Evolutionary conservation across 2,888 invertebrate species (phyloP), one percentile per base, ranked within the genome.

Genomic region (Hemistola chrysoprasaria): DNA sequence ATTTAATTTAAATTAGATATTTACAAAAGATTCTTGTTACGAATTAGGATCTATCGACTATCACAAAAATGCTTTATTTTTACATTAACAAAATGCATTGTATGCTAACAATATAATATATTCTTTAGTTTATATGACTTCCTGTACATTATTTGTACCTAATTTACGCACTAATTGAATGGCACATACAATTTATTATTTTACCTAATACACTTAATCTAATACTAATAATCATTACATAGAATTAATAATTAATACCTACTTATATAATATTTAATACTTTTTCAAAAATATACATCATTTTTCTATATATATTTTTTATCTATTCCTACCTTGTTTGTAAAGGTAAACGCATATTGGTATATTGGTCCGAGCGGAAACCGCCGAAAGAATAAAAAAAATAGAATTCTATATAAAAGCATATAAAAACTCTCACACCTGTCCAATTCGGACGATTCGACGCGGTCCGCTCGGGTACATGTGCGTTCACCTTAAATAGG

Each of bases 31-130:
- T 56, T 50, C 40, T 47, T 46, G 30, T 43, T 47, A 40, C 43
- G 52, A 42, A 25, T 40, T 49, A 49, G 43, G 48, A 47, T 46
- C 36, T 47, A 59, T 48, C 38, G 4, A 43, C 54, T 61, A 65
- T 47, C 65, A 71, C 71, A 68, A 50, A 50, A 45, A 50, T 50
- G 47, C 59, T 65, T 71, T 34, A 31, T 25, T 11, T 21, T 24
- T 34, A 54, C 49, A 55, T 56, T 34, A 23, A 21, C 8, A 60
- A 71, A 71, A 72, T 71, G 70, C 71, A 67, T 69, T 59, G 38
- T 47, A 67, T 68, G 64, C 66, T 52, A 42, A 23, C 38, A 42
- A 31, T 6, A 32, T 9, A 22, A 30, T 50, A 23, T 26, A 20
- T 5, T 37, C 8, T 22, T 22, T 16, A 4, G 16, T 16, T 16